A percentile compares a stretch with the other conserved stretches of the same genome.
phyloP scores from a whole-genome alignment of 2,888 invertebrate genomes.

The Latrodectus elegans region DNA sequence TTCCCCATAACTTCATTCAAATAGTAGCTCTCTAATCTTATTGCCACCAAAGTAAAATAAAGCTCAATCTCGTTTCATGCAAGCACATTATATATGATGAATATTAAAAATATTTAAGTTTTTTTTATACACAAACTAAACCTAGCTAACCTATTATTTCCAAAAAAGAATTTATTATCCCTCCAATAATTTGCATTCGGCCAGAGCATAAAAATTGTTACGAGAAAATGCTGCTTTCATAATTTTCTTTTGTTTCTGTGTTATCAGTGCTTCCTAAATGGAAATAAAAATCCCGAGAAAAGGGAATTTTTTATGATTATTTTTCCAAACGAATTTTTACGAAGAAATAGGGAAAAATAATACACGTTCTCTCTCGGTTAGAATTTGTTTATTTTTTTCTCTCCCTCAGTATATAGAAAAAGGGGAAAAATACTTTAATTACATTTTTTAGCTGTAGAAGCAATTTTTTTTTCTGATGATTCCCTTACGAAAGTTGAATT shows the following conservation, averaged over 20 bases:
- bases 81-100: not conserved
- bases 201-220: constrained; percentile 11
- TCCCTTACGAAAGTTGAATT: constrained; percentile 3
- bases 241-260: constrained; percentile 7
- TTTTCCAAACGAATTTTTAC: not conserved
- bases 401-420: not conserved
- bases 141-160: constrained; percentile 17
- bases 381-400: not conserved
- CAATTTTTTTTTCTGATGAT: constrained; percentile 23
- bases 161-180: constrained; percentile 12
- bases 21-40: too few relatives aligned
- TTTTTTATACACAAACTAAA: constrained; percentile 3
- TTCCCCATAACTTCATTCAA: too few relatives aligned
- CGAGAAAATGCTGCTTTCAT: not conserved
- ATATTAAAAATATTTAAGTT: not conserved
- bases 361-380: not conserved
- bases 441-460: constrained; percentile 17
- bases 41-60: too few relatives aligned
- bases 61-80: too few relatives aligned
- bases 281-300: not conserved
- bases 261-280: constrained; percentile 4
- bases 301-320: not conserved
- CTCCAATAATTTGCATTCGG: constrained; percentile 9
- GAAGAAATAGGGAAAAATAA: constrained; percentile 14
- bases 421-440: constrained; percentile 41